Evolutionary conservation across 2,888 invertebrate genomes (phyloP), one percentile per base, ranked within the genome.

Genomic region (Amphimallon solstitiale): DNA sequence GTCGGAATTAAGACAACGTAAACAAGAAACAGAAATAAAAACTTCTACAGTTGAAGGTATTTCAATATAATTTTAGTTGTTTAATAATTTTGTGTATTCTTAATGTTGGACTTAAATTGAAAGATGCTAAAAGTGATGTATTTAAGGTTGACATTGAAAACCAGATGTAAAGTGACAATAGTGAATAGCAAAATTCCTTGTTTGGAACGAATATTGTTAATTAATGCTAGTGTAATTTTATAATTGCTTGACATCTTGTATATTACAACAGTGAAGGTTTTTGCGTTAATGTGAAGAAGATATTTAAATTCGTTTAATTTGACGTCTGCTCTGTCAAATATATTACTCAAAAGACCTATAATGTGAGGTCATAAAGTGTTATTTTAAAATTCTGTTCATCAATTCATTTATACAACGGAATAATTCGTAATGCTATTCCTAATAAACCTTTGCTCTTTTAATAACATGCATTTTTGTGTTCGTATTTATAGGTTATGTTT

Each of bases 1-100:
- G 84, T 83, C 84, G 73, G 83, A 81, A 73, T 72, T 73, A 76
- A 81, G 79, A 77, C 82, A 85, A 84, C 85, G 84, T 84, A 85
- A 86, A 85, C 84, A 84, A 78, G 79, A 80, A 77, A 78, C 77
- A 74, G 70, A 74, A 72, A 65, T 74, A 73, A 71, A 79, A 77
- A 79, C 78, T 76, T 79, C 80, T 68, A 79, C 79, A 67, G 68
- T 66, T 51, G 70, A 73, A 71, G 74, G 75, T 74, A 65, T 60
- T 48, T 40, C 14, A 49, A 38, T 46, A 23, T 12, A 49, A 62
- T 48, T 19, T 15, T n/a, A 14, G 29, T 1, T 37, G 35, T 23
- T 37, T 49, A 62, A 19, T 2, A 49, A 2, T 37, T 40, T 10
- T 38, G 48, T 49, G 49, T 1, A 17, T 37, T 29, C 35, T 48